Conservation (phyloP, 2,797 vertebrate genomes). For the Crenichthys baileyi region DNA sequence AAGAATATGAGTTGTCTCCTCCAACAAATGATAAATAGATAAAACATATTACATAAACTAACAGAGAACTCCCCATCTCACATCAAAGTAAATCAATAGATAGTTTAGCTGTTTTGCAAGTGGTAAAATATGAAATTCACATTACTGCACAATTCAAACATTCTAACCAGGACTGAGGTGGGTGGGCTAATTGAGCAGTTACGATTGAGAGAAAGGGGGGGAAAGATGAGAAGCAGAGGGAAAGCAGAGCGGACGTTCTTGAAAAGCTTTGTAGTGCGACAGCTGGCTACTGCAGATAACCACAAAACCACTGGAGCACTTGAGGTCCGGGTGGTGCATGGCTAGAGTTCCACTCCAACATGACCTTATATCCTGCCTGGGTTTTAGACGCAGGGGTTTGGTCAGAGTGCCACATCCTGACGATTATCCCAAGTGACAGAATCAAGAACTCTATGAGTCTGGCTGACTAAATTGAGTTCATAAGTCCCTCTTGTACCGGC, state of each 20-base stretch:
- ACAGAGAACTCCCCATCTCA: slow-evolving; percentile 20
- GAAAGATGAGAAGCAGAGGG: slow-evolving; percentile 61
- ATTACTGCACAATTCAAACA: slow-evolving; percentile 12
- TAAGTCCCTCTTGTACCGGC: slow-evolving; percentile 58
- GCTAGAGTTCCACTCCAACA: slow-evolving; percentile 79
- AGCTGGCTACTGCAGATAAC: slow-evolving; percentile 80
- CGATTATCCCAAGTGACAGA: slow-evolving; percentile 78
- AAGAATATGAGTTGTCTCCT: slow-evolving; percentile 41
- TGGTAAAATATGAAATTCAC: neutral
- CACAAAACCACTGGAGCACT: slow-evolving; percentile 80
- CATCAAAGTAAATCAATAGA: slow-evolving; percentile 15
- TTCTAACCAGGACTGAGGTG: slow-evolving; percentile 24
- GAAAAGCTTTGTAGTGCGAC: slow-evolving; percentile 71
- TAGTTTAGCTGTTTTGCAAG: slow-evolving; percentile 21
- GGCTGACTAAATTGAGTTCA: slow-evolving; percentile 75
- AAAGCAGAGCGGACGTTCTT: slow-evolving; percentile 67
- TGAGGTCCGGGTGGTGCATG: slow-evolving; percentile 77
- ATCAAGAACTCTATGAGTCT: slow-evolving; percentile 76
- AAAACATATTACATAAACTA: neutral
- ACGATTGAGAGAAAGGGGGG: slow-evolving; percentile 35
- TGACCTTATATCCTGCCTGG: slow-evolving; percentile 79
- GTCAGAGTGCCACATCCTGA: slow-evolving; percentile 76
- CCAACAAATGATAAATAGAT: slow-evolving; percentile 25
- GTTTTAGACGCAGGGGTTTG: slow-evolving; percentile 67
- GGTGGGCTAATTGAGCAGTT: slow-evolving; percentile 44